These are phyloP conservation scores for Barnardius zonarius DNA, from an alignment of 2,113 vertebrate species.

Conservation along the genomic window DNA sequence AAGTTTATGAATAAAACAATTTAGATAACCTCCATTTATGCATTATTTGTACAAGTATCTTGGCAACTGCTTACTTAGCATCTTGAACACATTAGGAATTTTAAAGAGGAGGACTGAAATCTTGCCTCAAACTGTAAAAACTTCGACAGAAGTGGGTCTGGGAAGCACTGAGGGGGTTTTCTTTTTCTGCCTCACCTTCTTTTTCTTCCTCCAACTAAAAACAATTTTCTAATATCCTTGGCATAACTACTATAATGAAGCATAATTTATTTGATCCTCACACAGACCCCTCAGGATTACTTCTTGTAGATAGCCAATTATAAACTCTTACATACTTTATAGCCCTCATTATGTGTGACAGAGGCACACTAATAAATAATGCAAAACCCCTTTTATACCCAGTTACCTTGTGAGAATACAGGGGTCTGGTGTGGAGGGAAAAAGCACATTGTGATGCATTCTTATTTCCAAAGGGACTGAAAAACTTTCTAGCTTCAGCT, in stretches of 20 bases:
- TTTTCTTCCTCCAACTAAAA: conserved; percentile 53
- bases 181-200: neutral
- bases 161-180: neutral
- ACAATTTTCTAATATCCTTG: conserved; percentile 55
- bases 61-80: conserved; percentile 27
- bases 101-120: conserved; percentile 10
- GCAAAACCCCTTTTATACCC: conserved; percentile 28
- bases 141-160: conserved; percentile 13
- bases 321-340: conserved; percentile 64
- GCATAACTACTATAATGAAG: conserved; percentile 64
- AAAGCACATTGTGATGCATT: conserved; percentile 34
- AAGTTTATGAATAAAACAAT: conserved; percentile 55
- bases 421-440: neutral
- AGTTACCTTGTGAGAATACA: conserved; percentile 47
- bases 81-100: conserved; percentile 25
- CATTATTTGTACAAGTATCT: conserved; percentile 50
- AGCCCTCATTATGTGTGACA: conserved; percentile 54
- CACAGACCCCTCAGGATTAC: conserved; percentile 48
- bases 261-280: conserved; percentile 67
- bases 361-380: conserved; percentile 68
- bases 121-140: neutral
- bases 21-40: conserved; percentile 39
- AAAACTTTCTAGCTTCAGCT: conserved; percentile 1
- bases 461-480: conserved; percentile 46
- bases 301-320: conserved; percentile 61